These are phyloP conservation scores for Oreochromis niloticus DNA, from an alignment of 2,113 vertebrate genomes.

Conservation along the genomic window DNA sequence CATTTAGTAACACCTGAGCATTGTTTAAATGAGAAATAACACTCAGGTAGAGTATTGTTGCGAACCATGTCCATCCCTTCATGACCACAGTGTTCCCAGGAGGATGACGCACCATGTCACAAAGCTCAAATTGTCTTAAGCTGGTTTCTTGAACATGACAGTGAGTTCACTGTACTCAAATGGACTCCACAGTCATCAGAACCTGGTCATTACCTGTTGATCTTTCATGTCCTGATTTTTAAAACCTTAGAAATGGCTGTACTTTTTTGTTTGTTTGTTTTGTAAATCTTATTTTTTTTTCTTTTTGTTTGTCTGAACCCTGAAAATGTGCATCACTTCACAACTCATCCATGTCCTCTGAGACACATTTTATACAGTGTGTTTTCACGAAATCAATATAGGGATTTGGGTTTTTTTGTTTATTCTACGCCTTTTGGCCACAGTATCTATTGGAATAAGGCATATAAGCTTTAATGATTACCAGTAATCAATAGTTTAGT, in stretches of 20 bases:
- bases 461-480: background rate
- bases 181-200: background rate
- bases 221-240: background rate
- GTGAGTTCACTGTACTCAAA: background rate
- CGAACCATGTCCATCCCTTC: background rate
- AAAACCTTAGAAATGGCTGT: background rate
- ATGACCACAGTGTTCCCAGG: background rate
- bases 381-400: background rate
- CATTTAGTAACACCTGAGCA: background rate
- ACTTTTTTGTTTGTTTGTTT: background rate
- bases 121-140: background rate
- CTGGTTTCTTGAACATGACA: background rate
- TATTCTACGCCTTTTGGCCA: background rate
- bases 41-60: background rate
- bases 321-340: background rate
- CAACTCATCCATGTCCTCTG: background rate
- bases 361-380: background rate
- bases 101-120: background rate
- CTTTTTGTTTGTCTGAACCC: background rate
- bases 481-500: background rate
- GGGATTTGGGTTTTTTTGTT: background rate
- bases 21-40: background rate
- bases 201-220: background rate
- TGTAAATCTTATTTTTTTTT: background rate
- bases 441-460: background rate